Base-by-base conservation (phyloP, 1,140 invertebrate genomes). In the Epicauta chinensis region DNA sequence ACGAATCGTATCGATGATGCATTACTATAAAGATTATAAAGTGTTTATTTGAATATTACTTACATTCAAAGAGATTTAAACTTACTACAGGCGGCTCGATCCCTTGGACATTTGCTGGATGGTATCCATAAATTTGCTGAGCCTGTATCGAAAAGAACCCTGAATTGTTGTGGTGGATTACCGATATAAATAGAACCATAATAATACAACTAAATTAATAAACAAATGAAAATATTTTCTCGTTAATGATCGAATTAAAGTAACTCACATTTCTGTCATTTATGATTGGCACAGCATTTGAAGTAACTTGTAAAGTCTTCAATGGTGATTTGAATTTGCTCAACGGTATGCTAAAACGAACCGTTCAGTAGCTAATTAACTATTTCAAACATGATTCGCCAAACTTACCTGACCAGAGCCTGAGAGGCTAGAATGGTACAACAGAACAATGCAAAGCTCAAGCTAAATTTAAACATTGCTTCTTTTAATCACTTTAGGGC, bases 121-220 rank as follows among this genome's bases (percentile, higher is more conserved):
- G 97, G 96, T 51, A 99, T 86, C 97, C 97, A 99, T 14, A 99
- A 77, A 71, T 99, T 99, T 7, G 95, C 97, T 1, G 94, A 98
- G 43, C 97, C 97, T 6, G 96, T 97, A 70, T 99, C 97, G 75
- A 99, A 99, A 17, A 99, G 86, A 39, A 99, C 95, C 58, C 83
- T 89, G 71, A 99, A 99, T 1, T 75, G 76, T 75, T 99, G 97
- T 23, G 90, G 83, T 13, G 97, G 97, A 34, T 81, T 87, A 50
- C 97, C 97, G 72, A 99, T 94, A 0, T 77, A 74, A 58, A 99
- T 98, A 1, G 79, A 80, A 11, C 97, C 97, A 76, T 91, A 99
- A 73, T 99, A 99, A 74, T 99, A 97, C 49, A 96, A 93, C 88
- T 93, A 36, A 43, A 45, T 30, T 35, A 45, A 46, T 6, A 7